These are phyloP conservation scores for Diaphora mendica DNA, from an alignment of 2,888 invertebrate species.

Conservation along the genomic window DNA sequence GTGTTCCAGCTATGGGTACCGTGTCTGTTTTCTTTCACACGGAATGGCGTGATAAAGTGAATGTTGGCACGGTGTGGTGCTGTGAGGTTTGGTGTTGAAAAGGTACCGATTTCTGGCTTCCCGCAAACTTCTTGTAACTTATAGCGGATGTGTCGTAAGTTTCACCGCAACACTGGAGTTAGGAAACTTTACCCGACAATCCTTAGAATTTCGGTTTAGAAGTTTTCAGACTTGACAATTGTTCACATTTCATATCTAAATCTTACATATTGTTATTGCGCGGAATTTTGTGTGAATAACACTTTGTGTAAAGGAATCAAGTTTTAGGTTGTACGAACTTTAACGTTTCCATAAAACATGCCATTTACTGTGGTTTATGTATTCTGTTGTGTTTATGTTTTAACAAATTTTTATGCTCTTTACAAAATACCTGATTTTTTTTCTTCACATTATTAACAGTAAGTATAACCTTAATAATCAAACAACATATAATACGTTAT, in stretches of 20 bases:
- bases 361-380: constrained; percentile 1
- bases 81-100: constrained; percentile 35
- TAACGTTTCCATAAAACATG: constrained; percentile 4
- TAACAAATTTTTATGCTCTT: neutral
- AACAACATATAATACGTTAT: neutral
- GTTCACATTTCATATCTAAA: constrained; percentile 44
- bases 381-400: neutral
- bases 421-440: neutral
- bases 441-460: neutral
- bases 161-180: constrained; percentile 71
- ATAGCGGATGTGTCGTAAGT: constrained; percentile 72
- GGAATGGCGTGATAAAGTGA: constrained; percentile 30
- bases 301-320: constrained; percentile 5
- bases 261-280: constrained; percentile 53
- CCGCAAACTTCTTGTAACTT: constrained; percentile 67
- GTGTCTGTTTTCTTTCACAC: constrained; percentile 42
- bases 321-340: constrained; percentile 8
- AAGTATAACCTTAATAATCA: neutral
- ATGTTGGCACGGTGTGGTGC: constrained; percentile 33
- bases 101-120: constrained; percentile 52
- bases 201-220: constrained; percentile 56
- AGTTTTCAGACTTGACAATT: constrained; percentile 59
- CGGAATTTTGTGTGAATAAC: constrained; percentile 22
- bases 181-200: constrained; percentile 53
- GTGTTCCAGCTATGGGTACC: constrained; percentile 56